Evolutionary conservation across 1,140 invertebrate species (phyloP).

Genomic region (Drosophila yakuba): DNA sequence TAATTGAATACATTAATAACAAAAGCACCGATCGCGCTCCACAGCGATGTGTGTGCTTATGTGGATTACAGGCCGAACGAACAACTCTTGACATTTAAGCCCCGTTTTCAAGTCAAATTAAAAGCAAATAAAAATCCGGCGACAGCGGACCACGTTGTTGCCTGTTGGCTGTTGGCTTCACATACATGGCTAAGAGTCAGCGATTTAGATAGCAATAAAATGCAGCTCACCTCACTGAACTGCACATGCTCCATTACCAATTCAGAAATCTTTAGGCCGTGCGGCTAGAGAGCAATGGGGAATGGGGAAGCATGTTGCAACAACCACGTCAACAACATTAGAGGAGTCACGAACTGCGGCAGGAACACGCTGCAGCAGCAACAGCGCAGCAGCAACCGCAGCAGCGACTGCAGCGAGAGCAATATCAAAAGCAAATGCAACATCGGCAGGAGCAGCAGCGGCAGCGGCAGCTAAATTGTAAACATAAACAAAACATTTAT

Average conservation of each 20-base stretch:
- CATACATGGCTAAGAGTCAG: slow-evolving; percentile 67
- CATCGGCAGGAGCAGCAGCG: slow-evolving; percentile 13
- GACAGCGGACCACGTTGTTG: slow-evolving; percentile 33
- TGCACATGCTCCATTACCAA: slow-evolving; percentile 81
- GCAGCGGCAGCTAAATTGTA: slow-evolving; percentile 75
- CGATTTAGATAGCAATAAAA: slow-evolving; percentile 82
- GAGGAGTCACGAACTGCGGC: slow-evolving; percentile 76
- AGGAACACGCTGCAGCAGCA: slow-evolving; percentile 38
- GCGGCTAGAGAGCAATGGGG: slow-evolving; percentile 28
- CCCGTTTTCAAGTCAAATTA: slow-evolving; percentile 69
- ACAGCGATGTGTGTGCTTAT: slow-evolving; percentile 44
- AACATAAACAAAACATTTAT: slow-evolving; percentile 83
- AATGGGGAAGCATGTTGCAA: slow-evolving; percentile 63
- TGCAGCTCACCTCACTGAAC: slow-evolving; percentile 77
- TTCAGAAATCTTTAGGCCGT: slow-evolving; percentile 77
- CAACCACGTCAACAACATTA: slow-evolving; percentile 81
- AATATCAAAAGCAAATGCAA: slow-evolving; percentile 2
- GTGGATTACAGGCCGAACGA: slow-evolving; percentile 49
- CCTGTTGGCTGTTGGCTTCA: slow-evolving; percentile 29
- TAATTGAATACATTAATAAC: slow-evolving; percentile 79
- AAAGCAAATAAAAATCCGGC: slow-evolving; percentile 73
- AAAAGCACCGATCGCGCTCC: slow-evolving; percentile 22
- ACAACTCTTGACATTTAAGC: slow-evolving; percentile 68
- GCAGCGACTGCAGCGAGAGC: slow-evolving; percentile 10
- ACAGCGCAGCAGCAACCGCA: slow-evolving; percentile 16